phyloP scores from a whole-genome alignment of 2,888 invertebrate species.

The Drosophila infuscata region DNA sequence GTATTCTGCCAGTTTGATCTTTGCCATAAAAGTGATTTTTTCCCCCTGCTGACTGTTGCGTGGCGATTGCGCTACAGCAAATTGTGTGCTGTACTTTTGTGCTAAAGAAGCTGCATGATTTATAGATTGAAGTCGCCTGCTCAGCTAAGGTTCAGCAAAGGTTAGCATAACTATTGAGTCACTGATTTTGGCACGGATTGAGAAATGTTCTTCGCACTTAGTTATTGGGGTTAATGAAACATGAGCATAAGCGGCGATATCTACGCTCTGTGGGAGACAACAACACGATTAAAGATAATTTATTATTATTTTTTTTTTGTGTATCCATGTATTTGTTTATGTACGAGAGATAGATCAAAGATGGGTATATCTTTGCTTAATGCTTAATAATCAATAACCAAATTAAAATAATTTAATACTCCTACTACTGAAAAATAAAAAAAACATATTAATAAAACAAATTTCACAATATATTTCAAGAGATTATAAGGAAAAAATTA shows the following conservation, averaged over 20 bases:
- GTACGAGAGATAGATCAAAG: background rate
- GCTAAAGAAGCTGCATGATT: constrained; percentile 46
- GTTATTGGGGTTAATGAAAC: background rate
- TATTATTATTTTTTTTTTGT: background rate
- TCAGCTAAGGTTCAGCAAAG: constrained; percentile 37
- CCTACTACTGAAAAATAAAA: background rate
- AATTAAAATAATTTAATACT: background rate
- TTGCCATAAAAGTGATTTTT: constrained; percentile 79
- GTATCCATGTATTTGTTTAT: background rate
- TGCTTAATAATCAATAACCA: background rate
- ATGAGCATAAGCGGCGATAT: background rate
- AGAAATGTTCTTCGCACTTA: constrained; percentile 20
- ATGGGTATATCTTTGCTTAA: too few species aligned
- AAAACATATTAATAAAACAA: background rate
- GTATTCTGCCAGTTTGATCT: constrained; percentile 73
- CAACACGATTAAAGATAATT: background rate
- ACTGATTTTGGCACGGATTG: constrained; percentile 35
- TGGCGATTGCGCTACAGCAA: constrained; percentile 73
- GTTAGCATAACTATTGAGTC: constrained; percentile 45
- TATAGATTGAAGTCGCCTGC: constrained; percentile 46
- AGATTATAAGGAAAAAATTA: background rate
- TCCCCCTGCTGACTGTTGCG: constrained; percentile 63
- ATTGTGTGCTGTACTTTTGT: constrained; percentile 74
- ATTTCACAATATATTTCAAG: background rate
- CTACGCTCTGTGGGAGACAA: background rate